Conservation (phyloP, 2,888 invertebrate species). For the Dilophus febrilis region DNA sequence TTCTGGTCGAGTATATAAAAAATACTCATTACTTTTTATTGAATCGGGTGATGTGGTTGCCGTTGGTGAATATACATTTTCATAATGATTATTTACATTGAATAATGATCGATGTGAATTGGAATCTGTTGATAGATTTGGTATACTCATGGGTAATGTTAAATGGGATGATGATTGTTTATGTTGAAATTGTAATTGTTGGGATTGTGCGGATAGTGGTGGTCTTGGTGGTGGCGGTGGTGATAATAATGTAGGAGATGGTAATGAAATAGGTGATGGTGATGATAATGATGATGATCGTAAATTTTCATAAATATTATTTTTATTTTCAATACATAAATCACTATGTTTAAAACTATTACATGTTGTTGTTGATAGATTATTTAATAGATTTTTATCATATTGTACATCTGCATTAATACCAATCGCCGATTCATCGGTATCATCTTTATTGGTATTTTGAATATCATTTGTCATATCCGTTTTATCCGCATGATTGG, state of each 20-base stretch:
- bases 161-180: too few species aligned
- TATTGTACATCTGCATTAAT: conserved; percentile 1
- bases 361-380: conserved; percentile 2
- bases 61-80: not conserved
- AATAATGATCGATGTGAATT: not conserved
- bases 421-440: not conserved
- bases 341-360: conserved; percentile 1
- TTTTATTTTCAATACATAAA: too few species aligned
- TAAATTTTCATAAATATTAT: too few species aligned
- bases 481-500: too few species aligned
- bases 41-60: not conserved
- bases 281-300: not conserved
- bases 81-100: not conserved
- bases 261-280: not conserved
- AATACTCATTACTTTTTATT: conserved; percentile 8
- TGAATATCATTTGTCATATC: too few species aligned
- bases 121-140: too few species aligned
- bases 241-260: not conserved
- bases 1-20: conserved; percentile 26
- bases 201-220: conserved; percentile 5
- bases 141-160: too few species aligned
- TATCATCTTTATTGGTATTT: not conserved
- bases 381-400: not conserved
- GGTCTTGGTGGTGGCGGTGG: conserved; percentile 8
- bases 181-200: conserved; percentile 16